These are phyloP conservation scores for Tetraneura akinire DNA, from an alignment of 1,140 invertebrate species.

Conservation along the genomic window DNA sequence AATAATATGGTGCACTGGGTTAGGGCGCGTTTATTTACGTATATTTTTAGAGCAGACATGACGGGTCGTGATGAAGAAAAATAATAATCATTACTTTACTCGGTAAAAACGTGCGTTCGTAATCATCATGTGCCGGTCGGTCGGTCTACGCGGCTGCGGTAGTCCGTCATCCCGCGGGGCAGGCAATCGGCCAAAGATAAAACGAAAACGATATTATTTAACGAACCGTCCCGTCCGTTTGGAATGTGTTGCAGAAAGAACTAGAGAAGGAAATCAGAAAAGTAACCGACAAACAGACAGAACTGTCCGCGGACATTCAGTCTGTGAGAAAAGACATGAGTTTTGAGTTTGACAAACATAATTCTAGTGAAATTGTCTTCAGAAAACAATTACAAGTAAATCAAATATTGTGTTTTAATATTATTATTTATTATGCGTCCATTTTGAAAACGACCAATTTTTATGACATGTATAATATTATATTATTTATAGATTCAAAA, in stretches of 20 bases:
- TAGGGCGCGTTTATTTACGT: not conserved
- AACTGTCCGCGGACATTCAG: constrained; percentile 28
- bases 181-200: constrained; percentile 42
- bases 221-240: constrained; percentile 10
- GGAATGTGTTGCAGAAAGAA: constrained; percentile 39
- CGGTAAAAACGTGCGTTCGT: constrained; percentile 20
- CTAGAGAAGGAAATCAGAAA: constrained; percentile 44
- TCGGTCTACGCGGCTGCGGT: too few species aligned
- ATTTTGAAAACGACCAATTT: too few species aligned
- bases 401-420: too few species aligned
- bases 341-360: constrained; percentile 14
- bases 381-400: constrained; percentile 41
- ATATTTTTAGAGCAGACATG: not conserved
- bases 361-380: constrained; percentile 27
- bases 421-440: too few species aligned
- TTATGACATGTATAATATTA: too few species aligned
- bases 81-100: not conserved
- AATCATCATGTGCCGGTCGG: constrained; percentile 3
- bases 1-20: not conserved
- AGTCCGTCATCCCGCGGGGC: too few species aligned
- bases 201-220: constrained; percentile 32
- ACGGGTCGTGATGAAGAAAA: not conserved
- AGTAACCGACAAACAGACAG: constrained; percentile 33
- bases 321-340: constrained; percentile 25
- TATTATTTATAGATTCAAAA: too few species aligned